A percentile compares a stretch with the other conserved stretches of the same genome.
Evolutionary conservation across 2,888 invertebrate species (phyloP).

Genomic region (Dasypogon diadema): DNA sequence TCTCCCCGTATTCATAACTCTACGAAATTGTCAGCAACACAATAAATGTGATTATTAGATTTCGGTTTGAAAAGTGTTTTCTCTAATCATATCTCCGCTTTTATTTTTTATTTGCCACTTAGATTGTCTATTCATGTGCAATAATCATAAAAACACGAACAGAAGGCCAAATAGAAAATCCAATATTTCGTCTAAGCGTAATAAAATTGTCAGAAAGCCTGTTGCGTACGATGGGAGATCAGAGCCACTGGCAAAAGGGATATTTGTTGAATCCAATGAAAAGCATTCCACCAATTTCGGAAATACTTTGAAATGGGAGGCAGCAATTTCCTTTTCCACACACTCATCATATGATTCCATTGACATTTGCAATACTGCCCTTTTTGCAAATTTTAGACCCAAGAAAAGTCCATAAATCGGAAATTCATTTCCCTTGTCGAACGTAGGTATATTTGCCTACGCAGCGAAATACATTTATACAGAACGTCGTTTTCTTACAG

Average conservation of each 20-base stretch:
- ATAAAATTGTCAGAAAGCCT: slow-evolving; percentile 23
- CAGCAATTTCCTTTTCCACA: background rate
- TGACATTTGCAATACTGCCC: slow-evolving; percentile 6
- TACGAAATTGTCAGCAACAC: too few species aligned
- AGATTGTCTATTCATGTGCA: slow-evolving; percentile 1
- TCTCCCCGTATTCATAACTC: too few species aligned
- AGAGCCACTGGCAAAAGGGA: background rate
- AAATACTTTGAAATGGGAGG: background rate
- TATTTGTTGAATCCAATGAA: background rate
- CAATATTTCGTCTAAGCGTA: slow-evolving; percentile 21
- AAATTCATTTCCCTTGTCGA: slow-evolving; percentile 30
- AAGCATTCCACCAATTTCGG: background rate
- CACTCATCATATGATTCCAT: too few species aligned
- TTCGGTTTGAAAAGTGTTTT: too few species aligned
- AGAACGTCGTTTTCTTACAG: background rate
- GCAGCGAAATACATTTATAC: slow-evolving; percentile 4
- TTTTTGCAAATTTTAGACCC: slow-evolving; percentile 8
- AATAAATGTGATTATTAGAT: too few species aligned
- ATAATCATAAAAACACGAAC: slow-evolving; percentile 10
- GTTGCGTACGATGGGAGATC: slow-evolving; percentile 8
- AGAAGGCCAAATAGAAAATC: slow-evolving; percentile 25
- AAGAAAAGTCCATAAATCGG: slow-evolving; percentile 40
- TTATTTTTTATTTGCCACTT: too few species aligned
- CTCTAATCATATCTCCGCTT: too few species aligned
- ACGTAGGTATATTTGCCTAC: slow-evolving; percentile 5